Base-by-base conservation (phyloP, 2,888 invertebrate species). In the Cactoblastis cactorum region DNA sequence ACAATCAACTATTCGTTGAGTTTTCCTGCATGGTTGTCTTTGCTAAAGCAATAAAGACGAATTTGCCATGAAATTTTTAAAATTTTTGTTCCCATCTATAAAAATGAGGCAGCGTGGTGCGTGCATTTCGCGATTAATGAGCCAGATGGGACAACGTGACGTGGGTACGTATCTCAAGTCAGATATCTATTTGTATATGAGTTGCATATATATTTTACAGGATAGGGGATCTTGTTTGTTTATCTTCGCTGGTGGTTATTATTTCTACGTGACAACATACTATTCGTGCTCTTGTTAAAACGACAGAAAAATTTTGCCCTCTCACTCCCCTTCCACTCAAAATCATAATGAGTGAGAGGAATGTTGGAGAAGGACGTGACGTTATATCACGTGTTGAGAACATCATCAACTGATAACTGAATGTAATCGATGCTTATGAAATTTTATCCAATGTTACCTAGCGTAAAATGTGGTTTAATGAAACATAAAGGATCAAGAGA, bases 291-390 rank as follows among this genome's bases (percentile, higher is more conserved):
- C n/a, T 9, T n/a, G 38, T 17, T 18, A 15, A 9, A 4, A 15
- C 1, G 37, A 11, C 18, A n/a, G 18, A 38, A 38, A 38, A 18
- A 18, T 18, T n/a, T 8, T n/a, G 4, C n/a, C 38, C 38, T 17
- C 38, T 18, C 18, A 38, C 15, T 38, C 38, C 9, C 11, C 18
- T 17, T 18, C 18, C 9, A 19, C 18, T 18, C 38, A 18, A 17
- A 18, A 38, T 38, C 38, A 38, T n/a, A 38, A 38, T 38, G 38
- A 38, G 38, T n/a, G 18, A 3, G 38, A n/a, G n/a, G n/a, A n/a
- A n/a, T n/a, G n/a, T n/a, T n/a, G n/a, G n/a, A n/a, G 38, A 11
- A n/a, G 18, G 18, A 38, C 38, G 38, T 38, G 38, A 18, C 18
- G 18, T 38, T n/a, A 38, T 38, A 11, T 3, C 0, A 11, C 11